Evolutionary conservation across 2,113 vertebrate genomes (phyloP).

Genomic region (Hydrolagus affinis): DNA sequence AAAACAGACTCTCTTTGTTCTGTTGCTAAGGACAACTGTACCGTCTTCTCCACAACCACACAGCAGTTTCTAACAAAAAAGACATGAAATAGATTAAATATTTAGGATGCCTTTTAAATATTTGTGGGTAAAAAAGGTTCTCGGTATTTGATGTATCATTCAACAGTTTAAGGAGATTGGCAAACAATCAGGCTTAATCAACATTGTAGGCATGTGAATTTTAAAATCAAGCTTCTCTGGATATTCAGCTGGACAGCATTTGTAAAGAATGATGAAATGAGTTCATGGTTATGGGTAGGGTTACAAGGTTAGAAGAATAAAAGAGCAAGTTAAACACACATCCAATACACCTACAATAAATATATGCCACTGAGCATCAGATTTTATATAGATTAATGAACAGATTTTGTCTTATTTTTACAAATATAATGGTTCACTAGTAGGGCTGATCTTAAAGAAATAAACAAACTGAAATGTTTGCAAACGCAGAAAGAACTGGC

Average conservation of each 20-base stretch:
- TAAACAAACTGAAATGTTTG: too few species aligned
- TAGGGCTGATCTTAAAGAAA: too few species aligned
- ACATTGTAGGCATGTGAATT: not conserved
- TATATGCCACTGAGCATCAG: not conserved
- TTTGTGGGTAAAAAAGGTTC: not conserved
- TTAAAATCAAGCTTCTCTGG: not conserved
- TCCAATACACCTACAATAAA: not conserved
- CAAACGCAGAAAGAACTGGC: too few species aligned
- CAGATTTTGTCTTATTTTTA: not conserved
- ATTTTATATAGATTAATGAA: not conserved
- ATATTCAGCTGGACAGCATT: not conserved
- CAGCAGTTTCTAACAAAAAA: not conserved
- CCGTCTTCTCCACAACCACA: not conserved
- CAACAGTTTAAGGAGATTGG: not conserved
- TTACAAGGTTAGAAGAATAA: not conserved
- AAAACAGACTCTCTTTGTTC: conserved; percentile 18
- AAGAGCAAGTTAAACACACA: not conserved
- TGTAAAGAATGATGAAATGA: not conserved
- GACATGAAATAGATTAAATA: not conserved
- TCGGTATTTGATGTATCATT: not conserved
- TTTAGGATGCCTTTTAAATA: not conserved
- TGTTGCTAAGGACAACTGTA: conserved; percentile 1
- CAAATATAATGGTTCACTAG: too few species aligned
- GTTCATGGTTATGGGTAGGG: not conserved
- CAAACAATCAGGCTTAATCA: not conserved